Evolutionary conservation across 2,797 vertebrate genomes (phyloP), one percentile per base, ranked within the genome.

Genomic region (Chaetophractus vellerosus): DNA sequence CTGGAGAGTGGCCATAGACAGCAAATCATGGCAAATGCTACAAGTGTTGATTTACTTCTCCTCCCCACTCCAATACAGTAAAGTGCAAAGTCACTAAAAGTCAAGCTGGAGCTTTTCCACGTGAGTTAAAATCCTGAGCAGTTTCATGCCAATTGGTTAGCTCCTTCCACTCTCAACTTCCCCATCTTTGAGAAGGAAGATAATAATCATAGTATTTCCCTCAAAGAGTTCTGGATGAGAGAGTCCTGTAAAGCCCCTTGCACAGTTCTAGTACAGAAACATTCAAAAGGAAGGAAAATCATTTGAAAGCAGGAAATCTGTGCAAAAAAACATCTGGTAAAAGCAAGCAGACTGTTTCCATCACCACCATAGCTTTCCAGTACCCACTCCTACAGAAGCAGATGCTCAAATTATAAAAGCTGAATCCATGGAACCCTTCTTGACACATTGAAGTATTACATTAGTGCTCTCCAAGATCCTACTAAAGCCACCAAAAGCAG

Each of bases 151-250:
- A 82, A 36, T 48, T 64, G 55, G 16, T 68, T 52, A 85, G 19
- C 33, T 71, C 88, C 50, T 79, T 6, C 10, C 11, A 36, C 7
- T 91, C 55, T 61, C 68, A 50, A 23, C 24, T 81, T 91, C 86
- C 12, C 84, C n/a, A 33, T 74, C 23, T 80, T 91, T 85, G 59
- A 26, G 50, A 66, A 68, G 50, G 21, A 86, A 68, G 31, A 33
- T 14, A 92, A 88, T 45, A 57, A 33, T 52, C 36, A 71, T 16
- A 33, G 36, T 57, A 38, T 21, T 88, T 90, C 75, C 8, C 26
- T 91, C 18, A 71, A 80, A 61, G 63, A 75, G 24, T 86, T 76
- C 12, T 78, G 88, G 83, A 52, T 50, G 14, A 94, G 50, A 88
- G 48, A 83, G 78, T 55, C 52, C 55, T 59, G 31, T 78, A 81